These are phyloP conservation scores for Uria lomvia DNA, from an alignment of 2,113 vertebrate genomes.

Conservation along the genomic window DNA sequence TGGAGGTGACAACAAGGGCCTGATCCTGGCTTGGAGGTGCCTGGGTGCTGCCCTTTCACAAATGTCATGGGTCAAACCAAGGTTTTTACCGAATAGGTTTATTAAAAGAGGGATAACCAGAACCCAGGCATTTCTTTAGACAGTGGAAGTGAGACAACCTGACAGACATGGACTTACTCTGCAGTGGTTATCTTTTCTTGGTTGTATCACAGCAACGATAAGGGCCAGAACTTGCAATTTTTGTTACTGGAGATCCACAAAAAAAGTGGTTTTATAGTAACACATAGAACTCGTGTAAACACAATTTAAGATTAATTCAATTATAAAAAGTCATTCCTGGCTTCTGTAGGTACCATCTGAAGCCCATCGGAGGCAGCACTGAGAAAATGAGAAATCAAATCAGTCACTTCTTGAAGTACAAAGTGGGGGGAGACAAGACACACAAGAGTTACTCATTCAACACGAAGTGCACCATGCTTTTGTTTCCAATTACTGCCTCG, in stretches of 20 bases:
- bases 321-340: neutral
- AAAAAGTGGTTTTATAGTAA: neutral
- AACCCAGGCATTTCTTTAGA: conserved; percentile 13
- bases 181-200: neutral
- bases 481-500: neutral
- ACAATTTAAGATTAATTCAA: neutral
- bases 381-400: neutral
- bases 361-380: neutral
- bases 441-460: neutral
- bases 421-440: neutral
- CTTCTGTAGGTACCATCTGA: neutral
- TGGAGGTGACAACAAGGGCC: neutral
- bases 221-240: neutral
- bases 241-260: neutral
- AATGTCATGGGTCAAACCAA: neutral
- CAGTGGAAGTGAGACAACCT: neutral
- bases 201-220: neutral
- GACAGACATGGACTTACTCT: neutral
- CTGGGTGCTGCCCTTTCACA: neutral
- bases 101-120: neutral
- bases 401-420: neutral
- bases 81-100: neutral
- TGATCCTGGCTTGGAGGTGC: neutral
- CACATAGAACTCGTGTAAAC: neutral
- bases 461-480: neutral